Conservation (phyloP, 2,797 vertebrate species). For the Gorsachius magnificus region DNA sequence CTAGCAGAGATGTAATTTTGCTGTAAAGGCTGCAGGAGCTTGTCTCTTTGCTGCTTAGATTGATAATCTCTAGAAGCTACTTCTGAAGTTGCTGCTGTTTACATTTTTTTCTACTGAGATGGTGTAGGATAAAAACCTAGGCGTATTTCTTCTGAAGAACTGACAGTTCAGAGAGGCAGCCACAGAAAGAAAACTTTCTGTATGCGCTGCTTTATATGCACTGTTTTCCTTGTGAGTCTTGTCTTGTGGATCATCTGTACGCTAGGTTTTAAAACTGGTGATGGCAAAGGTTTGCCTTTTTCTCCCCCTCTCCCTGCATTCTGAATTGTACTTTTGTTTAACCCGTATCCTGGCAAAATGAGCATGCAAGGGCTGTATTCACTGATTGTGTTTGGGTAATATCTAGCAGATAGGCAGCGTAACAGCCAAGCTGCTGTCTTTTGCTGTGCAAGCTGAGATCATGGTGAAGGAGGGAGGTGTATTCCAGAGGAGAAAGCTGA, state of each 20-base stretch:
- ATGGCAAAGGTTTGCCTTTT: not conserved
- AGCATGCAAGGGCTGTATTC: not conserved
- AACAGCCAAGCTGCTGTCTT: not conserved
- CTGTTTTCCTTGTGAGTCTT: not conserved
- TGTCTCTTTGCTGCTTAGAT: constrained; percentile 32
- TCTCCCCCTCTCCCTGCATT: not conserved
- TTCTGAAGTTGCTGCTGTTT: not conserved
- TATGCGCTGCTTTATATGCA: not conserved
- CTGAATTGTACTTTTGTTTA: not conserved
- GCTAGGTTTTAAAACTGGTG: not conserved
- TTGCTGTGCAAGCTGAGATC: not conserved
- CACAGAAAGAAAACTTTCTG: not conserved
- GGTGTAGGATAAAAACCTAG: constrained; percentile 18
- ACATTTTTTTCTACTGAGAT: constrained; percentile 42
- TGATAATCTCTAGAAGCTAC: constrained; percentile 14
- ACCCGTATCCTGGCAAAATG: not conserved
- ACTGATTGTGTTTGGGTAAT: not conserved
- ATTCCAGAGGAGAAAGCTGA: not conserved
- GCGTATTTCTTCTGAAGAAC: constrained; percentile 19
- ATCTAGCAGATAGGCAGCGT: not conserved
- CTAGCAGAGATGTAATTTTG: constrained; percentile 41
- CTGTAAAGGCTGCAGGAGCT: constrained; percentile 17
- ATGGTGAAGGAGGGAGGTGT: not conserved
- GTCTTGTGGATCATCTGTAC: not conserved
- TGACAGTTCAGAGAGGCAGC: not conserved